Evolutionary conservation across 2,797 vertebrate genomes (phyloP).

Genomic region (Triplophysa yarkandensis): DNA sequence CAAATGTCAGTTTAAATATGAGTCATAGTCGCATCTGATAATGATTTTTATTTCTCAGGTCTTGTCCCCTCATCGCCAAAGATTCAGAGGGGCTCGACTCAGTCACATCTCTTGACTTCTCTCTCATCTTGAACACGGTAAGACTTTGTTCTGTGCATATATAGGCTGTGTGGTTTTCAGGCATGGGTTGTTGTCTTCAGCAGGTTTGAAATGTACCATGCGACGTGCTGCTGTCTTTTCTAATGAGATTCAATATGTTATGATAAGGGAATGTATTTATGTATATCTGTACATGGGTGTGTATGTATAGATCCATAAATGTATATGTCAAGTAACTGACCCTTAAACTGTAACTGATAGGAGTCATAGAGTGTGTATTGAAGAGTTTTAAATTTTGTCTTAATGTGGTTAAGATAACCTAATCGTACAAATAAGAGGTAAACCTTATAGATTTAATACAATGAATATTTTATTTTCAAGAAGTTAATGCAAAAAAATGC

Average conservation of each 20-base stretch:
- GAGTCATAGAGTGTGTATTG: not conserved
- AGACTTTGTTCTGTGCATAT: constrained; percentile 1
- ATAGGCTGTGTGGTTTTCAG: not conserved
- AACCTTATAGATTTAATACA: too few relatives aligned
- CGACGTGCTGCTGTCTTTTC: not conserved
- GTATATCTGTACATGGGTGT: too few relatives aligned
- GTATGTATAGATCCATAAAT: too few relatives aligned
- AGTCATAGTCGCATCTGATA: constrained; percentile 70
- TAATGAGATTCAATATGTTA: not conserved
- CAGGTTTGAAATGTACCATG: not conserved
- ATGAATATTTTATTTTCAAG: too few relatives aligned
- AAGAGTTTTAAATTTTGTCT: not conserved
- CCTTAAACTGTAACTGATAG: not conserved
- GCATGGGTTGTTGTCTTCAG: too few relatives aligned
- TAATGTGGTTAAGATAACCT: too few relatives aligned
- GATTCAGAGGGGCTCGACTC: constrained; percentile 64
- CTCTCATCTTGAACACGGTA: constrained; percentile 16
- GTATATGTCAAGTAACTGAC: not conserved
- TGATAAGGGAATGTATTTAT: too few relatives aligned
- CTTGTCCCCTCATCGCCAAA: constrained; percentile 62
- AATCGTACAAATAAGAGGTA: too few relatives aligned
- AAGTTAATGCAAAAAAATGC: too few relatives aligned
- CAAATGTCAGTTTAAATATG: constrained; percentile 56
- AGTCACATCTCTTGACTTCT: constrained; percentile 50
- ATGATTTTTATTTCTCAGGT: constrained; percentile 57